Percentiles rank a stretch among this genome's conserved stretches.
These are phyloP conservation scores for Myodes glareolus DNA, from an alignment of 2,113 vertebrate species.

Conservation along the genomic window DNA sequence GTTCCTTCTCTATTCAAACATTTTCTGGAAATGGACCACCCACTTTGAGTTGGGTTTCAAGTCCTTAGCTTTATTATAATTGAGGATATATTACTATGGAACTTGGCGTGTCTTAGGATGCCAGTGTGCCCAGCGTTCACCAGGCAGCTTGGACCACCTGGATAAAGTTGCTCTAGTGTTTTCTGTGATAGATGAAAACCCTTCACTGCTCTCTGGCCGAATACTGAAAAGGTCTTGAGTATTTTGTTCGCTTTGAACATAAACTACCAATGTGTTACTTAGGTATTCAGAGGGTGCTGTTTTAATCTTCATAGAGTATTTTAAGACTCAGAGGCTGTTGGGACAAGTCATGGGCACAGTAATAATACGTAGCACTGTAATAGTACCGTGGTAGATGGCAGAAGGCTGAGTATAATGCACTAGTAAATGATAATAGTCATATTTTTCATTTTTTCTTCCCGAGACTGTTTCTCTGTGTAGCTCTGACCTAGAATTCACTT, in stretches of 20 bases:
- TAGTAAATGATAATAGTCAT: neutral
- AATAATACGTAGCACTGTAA: neutral
- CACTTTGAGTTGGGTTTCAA: constrained; percentile 38
- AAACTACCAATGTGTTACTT: neutral
- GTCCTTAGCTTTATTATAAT: constrained; percentile 21
- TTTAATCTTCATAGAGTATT: neutral
- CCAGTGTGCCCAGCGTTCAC: neutral
- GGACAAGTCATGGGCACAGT: neutral
- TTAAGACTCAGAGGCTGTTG: neutral
- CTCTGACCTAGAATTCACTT: neutral
- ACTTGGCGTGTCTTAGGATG: neutral
- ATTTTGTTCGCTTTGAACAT: constrained; percentile 35
- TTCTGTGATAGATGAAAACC: constrained; percentile 8
- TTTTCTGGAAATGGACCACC: constrained; percentile 18
- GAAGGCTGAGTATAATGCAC: neutral
- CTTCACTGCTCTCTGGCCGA: neutral
- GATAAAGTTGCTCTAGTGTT: neutral
- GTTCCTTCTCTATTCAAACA: neutral
- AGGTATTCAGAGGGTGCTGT: neutral
- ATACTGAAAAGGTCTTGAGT: neutral
- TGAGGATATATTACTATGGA: constrained; percentile 15
- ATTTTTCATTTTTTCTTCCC: neutral
- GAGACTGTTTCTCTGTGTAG: neutral
- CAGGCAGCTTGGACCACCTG: neutral
- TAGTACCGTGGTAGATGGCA: neutral